A percentile compares a stretch with the other conserved stretches of the same genome.
These are phyloP conservation scores for Oncorhynchus tshawytscha DNA, from an alignment of 2,113 vertebrate species.

Conservation along the genomic window DNA sequence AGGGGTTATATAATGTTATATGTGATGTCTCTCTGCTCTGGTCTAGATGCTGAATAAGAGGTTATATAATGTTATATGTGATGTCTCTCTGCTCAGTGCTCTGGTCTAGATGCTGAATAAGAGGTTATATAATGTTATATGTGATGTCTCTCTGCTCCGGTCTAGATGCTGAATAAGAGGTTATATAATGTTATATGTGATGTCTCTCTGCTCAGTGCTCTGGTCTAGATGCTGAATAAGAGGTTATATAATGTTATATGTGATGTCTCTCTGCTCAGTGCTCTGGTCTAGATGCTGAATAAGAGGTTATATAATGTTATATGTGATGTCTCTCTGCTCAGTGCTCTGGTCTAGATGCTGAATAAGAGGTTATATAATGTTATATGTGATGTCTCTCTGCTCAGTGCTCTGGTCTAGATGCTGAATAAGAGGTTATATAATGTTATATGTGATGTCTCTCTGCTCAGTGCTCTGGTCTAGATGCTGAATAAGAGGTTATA, in stretches of 20 bases:
- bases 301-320: constrained; percentile 57
- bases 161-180: no score
- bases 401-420: constrained; percentile 93
- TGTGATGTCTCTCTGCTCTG: no score
- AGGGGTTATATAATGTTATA: no score
- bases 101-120: constrained; percentile 98
- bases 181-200: background rate
- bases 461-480: constrained; percentile 90
- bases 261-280: constrained; percentile 65
- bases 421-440: constrained; percentile 81
- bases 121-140: no score
- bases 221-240: constrained; percentile 98
- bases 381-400: background rate
- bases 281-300: constrained; percentile 96
- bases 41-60: no score
- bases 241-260: no score
- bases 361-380: constrained; percentile 74
- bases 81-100: constrained; percentile 72
- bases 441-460: background rate
- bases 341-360: constrained; percentile 95
- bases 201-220: constrained; percentile 73
- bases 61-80: no score
- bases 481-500: constrained; percentile 97
- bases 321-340: constrained; percentile 41
- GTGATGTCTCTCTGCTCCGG: no score